Conservation (phyloP, 2,797 vertebrate species). For the Yasuhikotakia modesta region DNA sequence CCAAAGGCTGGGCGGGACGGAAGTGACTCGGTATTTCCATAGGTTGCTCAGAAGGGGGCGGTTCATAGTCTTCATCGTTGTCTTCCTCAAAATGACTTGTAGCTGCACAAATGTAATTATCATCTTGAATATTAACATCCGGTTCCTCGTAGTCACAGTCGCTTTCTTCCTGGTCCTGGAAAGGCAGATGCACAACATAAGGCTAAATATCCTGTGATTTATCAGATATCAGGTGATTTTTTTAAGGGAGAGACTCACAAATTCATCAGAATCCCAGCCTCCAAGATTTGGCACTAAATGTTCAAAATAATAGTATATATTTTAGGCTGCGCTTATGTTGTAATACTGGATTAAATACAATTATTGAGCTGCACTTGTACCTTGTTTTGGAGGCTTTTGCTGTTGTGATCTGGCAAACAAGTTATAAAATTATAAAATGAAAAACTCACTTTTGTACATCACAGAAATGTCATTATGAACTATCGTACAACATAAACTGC, state of each 20-base stretch:
- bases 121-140: conserved; percentile 59
- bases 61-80: conserved; percentile 83
- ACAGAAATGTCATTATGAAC: not conserved
- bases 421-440: not conserved
- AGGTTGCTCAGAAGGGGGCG: conserved; percentile 80
- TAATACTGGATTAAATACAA: not conserved
- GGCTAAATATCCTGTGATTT: not conserved
- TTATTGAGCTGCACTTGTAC: conserved; percentile 53
- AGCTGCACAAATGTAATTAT: conserved; percentile 73
- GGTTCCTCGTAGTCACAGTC: conserved; percentile 90
- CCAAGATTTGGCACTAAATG: not conserved
- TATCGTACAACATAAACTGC: not conserved
- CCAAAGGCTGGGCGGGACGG: conserved; percentile 74
- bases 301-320: not conserved
- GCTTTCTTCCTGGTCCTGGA: conserved; percentile 69
- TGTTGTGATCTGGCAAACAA: conserved; percentile 53
- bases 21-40: conserved; percentile 75
- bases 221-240: not conserved
- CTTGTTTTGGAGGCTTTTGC: conserved; percentile 62
- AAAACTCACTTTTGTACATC: not conserved
- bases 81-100: conserved; percentile 72
- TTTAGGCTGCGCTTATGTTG: not conserved
- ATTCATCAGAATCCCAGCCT: conserved; percentile 71
- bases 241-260: conserved; percentile 67
- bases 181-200: not conserved